A percentile compares a stretch with the other conserved stretches of the same genome.
Conservation (phyloP, 2,888 invertebrate genomes). For the Hydropsyche betteni region DNA sequence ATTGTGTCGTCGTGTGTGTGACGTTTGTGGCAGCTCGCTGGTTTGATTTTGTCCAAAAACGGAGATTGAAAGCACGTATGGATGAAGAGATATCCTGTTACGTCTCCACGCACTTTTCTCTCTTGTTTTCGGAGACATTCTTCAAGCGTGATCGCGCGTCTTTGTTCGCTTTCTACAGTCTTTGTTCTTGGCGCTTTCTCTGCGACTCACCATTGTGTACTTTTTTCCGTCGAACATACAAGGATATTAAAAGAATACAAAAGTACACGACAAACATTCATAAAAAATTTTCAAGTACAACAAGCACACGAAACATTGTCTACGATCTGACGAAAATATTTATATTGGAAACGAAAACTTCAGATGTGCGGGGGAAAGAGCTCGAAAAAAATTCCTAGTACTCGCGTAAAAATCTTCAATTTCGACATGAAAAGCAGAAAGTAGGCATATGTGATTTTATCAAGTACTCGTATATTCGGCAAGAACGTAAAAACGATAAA, state of each 20-base stretch:
- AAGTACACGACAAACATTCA: neutral
- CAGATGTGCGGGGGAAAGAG: no score
- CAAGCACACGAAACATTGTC: neutral
- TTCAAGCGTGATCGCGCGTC: neutral
- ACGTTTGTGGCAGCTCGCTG: neutral
- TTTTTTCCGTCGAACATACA: neutral
- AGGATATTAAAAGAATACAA: constrained; percentile 14
- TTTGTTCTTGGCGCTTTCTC: constrained; percentile 8
- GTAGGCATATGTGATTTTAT: no score
- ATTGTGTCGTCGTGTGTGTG: constrained; percentile 13
- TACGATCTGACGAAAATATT: no score
- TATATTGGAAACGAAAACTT: no score
- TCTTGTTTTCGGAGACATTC: constrained; percentile 7
- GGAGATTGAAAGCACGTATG: neutral
- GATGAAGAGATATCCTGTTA: constrained; percentile 1
- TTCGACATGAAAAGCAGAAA: no score
- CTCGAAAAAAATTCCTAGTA: no score
- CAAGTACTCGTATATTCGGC: no score
- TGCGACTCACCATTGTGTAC: neutral
- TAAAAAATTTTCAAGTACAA: no score
- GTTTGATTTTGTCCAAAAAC: neutral
- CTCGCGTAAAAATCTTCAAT: no score
- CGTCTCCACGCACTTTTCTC: neutral
- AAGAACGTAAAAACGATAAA: neutral
- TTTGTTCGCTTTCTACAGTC: constrained; percentile 10